Base-by-base conservation (phyloP, 2,113 vertebrate species). In the Benitochromis conjunctus region DNA sequence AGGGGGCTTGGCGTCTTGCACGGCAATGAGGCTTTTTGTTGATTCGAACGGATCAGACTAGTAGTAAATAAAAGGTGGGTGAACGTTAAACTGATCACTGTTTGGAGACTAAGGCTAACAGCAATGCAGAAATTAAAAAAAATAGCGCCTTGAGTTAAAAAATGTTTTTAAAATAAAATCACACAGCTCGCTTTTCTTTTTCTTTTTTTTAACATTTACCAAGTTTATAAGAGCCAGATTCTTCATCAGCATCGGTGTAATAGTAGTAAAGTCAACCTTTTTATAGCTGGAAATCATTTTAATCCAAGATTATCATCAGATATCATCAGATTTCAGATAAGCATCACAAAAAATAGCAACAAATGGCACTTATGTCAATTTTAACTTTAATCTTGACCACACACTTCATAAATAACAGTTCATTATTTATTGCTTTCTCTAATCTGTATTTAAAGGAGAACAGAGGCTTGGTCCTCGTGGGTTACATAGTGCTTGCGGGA, bases 341-440 rank as follows among this genome's bases (percentile, higher is more conserved):
- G 46, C 21, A 5, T 19, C 11, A 18, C 16, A 64, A 38, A 86
- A 55, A 6, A 76, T 4, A 19, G 9, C 2, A 81, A 21, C 6
- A 51, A 69, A 43, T 48, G 4, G 58, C 36, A 62, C 12, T 89
- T 89, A 87, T 92, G 54, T 88, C 89, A 93, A 90, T 92, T 83
- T 83, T 82, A 94, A 84, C 87, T 95, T 95, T 95, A 93, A 91
- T 95, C 51, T 85, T 93, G 80, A 93, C 83, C 88, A 69, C 85
- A 94, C 92, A 91, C 82, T 79, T 94, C 88, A 94, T 95, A 93
- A 94, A 95, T 94, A 94, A 92, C 86, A 91, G 41, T 48, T 76
- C 69, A 51, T 92, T 18, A 86, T 95, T 95, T 95, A 94, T 95
- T 95, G 92, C 93, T 94, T 90, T 90, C 54, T 84, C 92, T 92